Percentiles rank a stretch among this genome's conserved stretches.
phyloP scores from a whole-genome alignment of 2,797 vertebrate species.

The Lutra lutra region DNA sequence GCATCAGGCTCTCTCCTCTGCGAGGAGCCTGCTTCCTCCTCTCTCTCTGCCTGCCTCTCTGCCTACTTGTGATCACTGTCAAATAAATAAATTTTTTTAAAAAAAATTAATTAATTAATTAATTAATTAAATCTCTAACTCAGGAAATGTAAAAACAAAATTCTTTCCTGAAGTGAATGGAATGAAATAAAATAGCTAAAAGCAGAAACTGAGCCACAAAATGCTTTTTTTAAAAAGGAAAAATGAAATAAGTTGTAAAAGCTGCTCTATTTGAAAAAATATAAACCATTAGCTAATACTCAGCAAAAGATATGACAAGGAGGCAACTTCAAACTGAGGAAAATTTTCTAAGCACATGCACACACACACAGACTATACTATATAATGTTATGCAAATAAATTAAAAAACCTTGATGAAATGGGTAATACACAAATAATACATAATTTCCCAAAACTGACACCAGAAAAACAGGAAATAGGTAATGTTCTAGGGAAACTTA shows the following conservation, averaged over 20 bases:
- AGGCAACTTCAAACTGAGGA: background rate
- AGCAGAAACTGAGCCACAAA: background rate
- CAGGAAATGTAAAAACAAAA: constrained; percentile 2
- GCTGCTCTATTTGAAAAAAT: background rate
- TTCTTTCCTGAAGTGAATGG: background rate
- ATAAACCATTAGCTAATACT: background rate
- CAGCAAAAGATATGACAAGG: background rate
- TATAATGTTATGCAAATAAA: background rate
- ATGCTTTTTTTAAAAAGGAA: background rate
- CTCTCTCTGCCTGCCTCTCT: too few relatives aligned
- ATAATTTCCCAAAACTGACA: background rate
- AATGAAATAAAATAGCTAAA: constrained; percentile 1
- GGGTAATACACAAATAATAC: background rate
- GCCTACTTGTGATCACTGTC: too few relatives aligned
- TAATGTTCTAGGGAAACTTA: background rate
- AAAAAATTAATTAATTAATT: too few relatives aligned
- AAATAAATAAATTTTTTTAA: too few relatives aligned
- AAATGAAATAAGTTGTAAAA: constrained; percentile 1
- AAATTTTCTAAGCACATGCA: background rate
- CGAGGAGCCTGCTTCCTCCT: too few relatives aligned
- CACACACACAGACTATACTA: background rate
- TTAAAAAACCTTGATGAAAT: background rate
- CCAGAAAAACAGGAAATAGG: background rate
- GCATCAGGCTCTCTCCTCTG: too few relatives aligned
- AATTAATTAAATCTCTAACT: background rate